Base-by-base conservation (phyloP, 2,797 vertebrate species). In the Coracias cyanogaster region DNA sequence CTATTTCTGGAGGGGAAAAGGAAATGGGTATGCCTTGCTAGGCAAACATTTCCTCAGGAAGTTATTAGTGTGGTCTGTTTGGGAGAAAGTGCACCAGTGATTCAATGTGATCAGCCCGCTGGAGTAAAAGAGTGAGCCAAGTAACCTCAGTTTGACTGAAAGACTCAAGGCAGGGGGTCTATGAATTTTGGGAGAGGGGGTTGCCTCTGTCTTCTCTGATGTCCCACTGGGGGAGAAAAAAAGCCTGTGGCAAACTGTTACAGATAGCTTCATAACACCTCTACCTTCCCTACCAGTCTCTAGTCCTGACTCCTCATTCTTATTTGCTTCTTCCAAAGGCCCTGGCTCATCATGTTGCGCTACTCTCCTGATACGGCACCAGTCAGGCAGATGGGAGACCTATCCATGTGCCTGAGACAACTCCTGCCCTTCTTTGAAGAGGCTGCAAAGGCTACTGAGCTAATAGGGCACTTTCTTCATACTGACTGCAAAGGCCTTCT, bases 401-500 rank as follows among this genome's bases (percentile, higher is more conserved):
- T 31, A 43, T 26, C 62, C 3, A 2, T 60, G 65, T n/a, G 37
- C 25, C 70, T 73, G 25, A 82, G 46, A 35, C 3, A 13, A 79
- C 45, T 91, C 62, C 43, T 73, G 51, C 58, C 45, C 35, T 20
- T 49, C 86, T 94, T 67, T 95, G 89, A 91, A 94, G 70, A 69
- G 35, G 17, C 69, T 83, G 79, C 41, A 82, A 72, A 88, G 62
- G 43, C 71, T 93, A 77, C 79, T 4, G 9, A 82, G 77, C 51
- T 69, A 15, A 43, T 25, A 86, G 58, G 73, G 41, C 62, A 49
- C 77, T 89, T 82, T 90, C 60, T 94, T 86, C 87, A 37, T 4
- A n/a, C 62, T 46, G 60, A 73, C 89, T 82, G 89, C 55, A 89
- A 86, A 94, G 60, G 13, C 62, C 60, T 86, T 57, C 66, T 89